Evolutionary conservation across 1,140 invertebrate genomes (phyloP).

Genomic region (Sycophaga agraensis): DNA sequence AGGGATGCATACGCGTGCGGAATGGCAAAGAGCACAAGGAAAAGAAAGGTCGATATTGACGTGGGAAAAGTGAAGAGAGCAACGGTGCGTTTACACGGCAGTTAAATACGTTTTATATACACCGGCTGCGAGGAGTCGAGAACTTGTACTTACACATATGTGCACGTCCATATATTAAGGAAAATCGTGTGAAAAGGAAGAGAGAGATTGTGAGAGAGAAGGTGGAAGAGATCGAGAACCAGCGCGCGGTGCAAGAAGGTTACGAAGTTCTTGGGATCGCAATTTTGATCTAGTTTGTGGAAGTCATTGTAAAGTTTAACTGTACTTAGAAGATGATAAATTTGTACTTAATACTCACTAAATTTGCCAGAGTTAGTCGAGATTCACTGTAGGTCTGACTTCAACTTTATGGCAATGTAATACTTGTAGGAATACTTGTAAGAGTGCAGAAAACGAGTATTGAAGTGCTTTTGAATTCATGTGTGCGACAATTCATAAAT

Average conservation of each 20-base stretch:
- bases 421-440: no score
- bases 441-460: no score
- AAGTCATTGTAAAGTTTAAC: slow-evolving; percentile 1
- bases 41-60: slow-evolving; percentile 6
- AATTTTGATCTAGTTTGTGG: slow-evolving; percentile 8
- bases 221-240: no score
- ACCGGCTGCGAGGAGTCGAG: not conserved
- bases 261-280: not conserved
- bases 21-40: slow-evolving; percentile 2
- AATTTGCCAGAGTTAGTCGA: not conserved
- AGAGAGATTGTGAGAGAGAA: no score
- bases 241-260: slow-evolving; percentile 13
- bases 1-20: not conserved
- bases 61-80: not conserved
- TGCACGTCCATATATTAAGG: no score
- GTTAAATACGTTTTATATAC: slow-evolving; percentile 3
- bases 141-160: no score
- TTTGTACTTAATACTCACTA: no score
- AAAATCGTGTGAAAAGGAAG: not conserved
- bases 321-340: not conserved
- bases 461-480: no score
- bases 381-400: no score
- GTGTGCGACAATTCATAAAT: no score
- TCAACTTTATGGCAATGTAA: no score
- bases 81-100: no score